Percentiles rank a stretch among this genome's conserved stretches.
Evolutionary conservation across 2,888 invertebrate species (phyloP).

Genomic region (Lycia hirtaria): DNA sequence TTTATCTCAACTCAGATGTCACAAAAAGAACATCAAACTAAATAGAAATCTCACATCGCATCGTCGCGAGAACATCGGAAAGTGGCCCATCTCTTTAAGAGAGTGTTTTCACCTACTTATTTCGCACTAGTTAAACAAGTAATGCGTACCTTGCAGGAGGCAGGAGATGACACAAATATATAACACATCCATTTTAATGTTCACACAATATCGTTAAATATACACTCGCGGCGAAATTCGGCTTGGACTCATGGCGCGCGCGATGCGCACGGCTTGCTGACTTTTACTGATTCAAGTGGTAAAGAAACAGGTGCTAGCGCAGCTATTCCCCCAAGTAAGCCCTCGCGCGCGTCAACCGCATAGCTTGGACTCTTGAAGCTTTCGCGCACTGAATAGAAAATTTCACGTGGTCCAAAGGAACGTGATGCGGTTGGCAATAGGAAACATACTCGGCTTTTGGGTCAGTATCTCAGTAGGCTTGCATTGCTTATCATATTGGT

Average conservation of each 20-base stretch:
- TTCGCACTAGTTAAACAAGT: not conserved
- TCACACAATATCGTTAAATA: slow-evolving; percentile 56
- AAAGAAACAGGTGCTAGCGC: slow-evolving; percentile 62
- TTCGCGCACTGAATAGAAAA: slow-evolving; percentile 73
- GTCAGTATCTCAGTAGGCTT: slow-evolving; percentile 45
- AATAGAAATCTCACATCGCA: slow-evolving; percentile 49
- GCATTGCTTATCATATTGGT: slow-evolving; percentile 14
- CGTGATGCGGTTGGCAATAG: slow-evolving; percentile 46
- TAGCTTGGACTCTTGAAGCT: slow-evolving; percentile 56
- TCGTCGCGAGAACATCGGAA: slow-evolving; percentile 45
- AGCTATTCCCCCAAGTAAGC: slow-evolving; percentile 41
- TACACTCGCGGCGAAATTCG: slow-evolving; percentile 68
- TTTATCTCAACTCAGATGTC: slow-evolving; percentile 9
- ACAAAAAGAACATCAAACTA: slow-evolving; percentile 27
- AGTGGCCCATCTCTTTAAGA: slow-evolving; percentile 49
- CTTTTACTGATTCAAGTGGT: slow-evolving; percentile 56
- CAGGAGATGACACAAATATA: slow-evolving; percentile 57
- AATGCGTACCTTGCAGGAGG: slow-evolving; percentile 60
- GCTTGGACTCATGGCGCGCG: slow-evolving; percentile 64
- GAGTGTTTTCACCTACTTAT: slow-evolving; percentile 39
- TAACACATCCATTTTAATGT: slow-evolving; percentile 71
- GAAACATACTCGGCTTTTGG: slow-evolving; percentile 44
- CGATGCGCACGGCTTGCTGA: slow-evolving; percentile 49
- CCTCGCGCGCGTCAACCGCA: slow-evolving; percentile 29
- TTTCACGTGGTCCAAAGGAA: slow-evolving; percentile 57